These are phyloP conservation scores for Bombus confusus DNA, from an alignment of 1,140 invertebrate species.

Conservation along the genomic window DNA sequence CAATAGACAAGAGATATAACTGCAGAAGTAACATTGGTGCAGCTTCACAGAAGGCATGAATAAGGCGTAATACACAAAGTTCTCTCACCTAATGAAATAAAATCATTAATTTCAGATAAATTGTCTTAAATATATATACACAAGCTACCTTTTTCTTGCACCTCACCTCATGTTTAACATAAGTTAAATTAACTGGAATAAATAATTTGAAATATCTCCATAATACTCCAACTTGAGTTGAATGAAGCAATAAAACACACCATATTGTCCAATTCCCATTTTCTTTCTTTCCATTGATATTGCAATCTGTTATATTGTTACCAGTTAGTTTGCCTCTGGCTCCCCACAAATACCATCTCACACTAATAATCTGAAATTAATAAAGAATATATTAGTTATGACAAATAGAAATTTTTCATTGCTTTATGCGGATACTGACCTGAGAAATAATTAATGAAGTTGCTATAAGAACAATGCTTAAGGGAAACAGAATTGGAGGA, in stretches of 20 bases:
- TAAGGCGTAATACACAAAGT: constrained; percentile 90
- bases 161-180: constrained; percentile 92
- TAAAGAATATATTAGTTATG: not conserved
- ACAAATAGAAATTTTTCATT: constrained; percentile 12
- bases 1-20: constrained; percentile 88
- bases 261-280: constrained; percentile 78
- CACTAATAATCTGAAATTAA: constrained; percentile 75
- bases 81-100: constrained; percentile 82
- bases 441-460: constrained; percentile 89
- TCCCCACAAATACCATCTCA: constrained; percentile 81
- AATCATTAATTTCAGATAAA: constrained; percentile 9
- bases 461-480: constrained; percentile 87
- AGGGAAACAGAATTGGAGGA: constrained; percentile 84
- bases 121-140: not conserved
- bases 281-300: constrained; percentile 69
- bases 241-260: constrained; percentile 87
- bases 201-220: constrained; percentile 95
- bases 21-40: constrained; percentile 94
- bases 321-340: constrained; percentile 77
- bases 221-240: constrained; percentile 91
- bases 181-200: constrained; percentile 91
- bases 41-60: constrained; percentile 94
- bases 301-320: constrained; percentile 57
- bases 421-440: constrained; percentile 77
- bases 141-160: not conserved